These are phyloP conservation scores for Papilio polyxenes DNA, from an alignment of 1,140 invertebrate species.

Conservation along the genomic window DNA sequence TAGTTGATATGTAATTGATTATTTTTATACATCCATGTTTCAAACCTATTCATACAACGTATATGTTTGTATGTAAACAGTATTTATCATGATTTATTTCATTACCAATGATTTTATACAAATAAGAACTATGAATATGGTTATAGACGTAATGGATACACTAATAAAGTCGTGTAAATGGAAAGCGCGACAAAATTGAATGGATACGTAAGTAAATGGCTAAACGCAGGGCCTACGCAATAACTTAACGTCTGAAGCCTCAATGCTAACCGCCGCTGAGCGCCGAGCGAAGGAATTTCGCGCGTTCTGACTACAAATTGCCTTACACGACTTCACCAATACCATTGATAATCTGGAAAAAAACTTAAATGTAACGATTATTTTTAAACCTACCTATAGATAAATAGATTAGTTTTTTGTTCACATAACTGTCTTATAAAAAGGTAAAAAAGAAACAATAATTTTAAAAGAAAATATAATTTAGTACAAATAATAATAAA, in stretches of 20 bases:
- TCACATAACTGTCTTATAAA: background rate
- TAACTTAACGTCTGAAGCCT: slow-evolving; percentile 51
- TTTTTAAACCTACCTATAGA: background rate
- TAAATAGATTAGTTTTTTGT: background rate
- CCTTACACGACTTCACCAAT: slow-evolving; percentile 24
- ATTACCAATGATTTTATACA: background rate
- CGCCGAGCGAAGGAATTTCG: slow-evolving; percentile 33
- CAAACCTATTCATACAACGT: background rate
- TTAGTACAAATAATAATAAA: background rate
- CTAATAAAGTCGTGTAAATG: slow-evolving; percentile 31
- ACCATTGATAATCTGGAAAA: background rate
- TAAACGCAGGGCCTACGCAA: slow-evolving; percentile 37
- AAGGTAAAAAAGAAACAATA: background rate
- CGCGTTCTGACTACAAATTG: slow-evolving; percentile 41
- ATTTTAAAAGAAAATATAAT: background rate
- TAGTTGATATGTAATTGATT: no score
- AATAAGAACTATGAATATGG: background rate
- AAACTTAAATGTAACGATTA: background rate
- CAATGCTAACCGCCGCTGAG: slow-evolving; percentile 50
- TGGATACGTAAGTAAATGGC: slow-evolving; percentile 4
- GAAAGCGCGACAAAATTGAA: slow-evolving; percentile 24
- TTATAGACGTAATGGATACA: background rate
- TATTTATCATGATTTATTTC: background rate
- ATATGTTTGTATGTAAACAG: background rate
- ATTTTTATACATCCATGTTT: background rate